Evolutionary conservation across 2,113 vertebrate genomes (phyloP).

Genomic region (Bos javanicus): DNA sequence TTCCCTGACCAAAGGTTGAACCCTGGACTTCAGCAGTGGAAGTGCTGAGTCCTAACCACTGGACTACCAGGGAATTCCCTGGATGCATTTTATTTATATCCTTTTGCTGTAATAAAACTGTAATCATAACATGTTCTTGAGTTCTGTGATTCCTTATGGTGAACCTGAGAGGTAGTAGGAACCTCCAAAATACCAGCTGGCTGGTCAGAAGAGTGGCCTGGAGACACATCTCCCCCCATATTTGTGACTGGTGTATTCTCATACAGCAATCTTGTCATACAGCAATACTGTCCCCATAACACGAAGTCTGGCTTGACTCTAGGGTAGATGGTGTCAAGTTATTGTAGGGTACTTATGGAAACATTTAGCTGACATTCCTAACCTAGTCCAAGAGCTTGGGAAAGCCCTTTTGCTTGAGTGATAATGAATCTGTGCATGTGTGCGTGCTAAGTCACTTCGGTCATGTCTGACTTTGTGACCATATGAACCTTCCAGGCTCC

Average conservation of each 20-base stretch:
- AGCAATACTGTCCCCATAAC: background rate
- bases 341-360: background rate
- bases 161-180: background rate
- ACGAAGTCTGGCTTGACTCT: background rate
- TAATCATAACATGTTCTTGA: background rate
- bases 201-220: background rate
- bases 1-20: background rate
- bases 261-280: background rate
- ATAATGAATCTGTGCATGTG: background rate
- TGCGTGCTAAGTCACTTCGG: background rate
- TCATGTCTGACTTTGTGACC: background rate
- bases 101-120: background rate
- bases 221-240: background rate
- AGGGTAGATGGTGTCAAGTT: background rate
- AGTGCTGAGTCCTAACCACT: background rate
- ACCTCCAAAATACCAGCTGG: background rate
- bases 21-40: background rate
- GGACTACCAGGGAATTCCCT: background rate
- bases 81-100: background rate
- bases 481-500: background rate
- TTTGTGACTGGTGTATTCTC: background rate
- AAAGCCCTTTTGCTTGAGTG: background rate
- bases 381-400: background rate
- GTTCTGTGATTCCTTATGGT: background rate
- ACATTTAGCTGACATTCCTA: background rate